Percentiles rank a stretch among this genome's conserved stretches.
phyloP scores from a whole-genome alignment of 2,888 invertebrate species.

The Drosophila subquinaria region DNA sequence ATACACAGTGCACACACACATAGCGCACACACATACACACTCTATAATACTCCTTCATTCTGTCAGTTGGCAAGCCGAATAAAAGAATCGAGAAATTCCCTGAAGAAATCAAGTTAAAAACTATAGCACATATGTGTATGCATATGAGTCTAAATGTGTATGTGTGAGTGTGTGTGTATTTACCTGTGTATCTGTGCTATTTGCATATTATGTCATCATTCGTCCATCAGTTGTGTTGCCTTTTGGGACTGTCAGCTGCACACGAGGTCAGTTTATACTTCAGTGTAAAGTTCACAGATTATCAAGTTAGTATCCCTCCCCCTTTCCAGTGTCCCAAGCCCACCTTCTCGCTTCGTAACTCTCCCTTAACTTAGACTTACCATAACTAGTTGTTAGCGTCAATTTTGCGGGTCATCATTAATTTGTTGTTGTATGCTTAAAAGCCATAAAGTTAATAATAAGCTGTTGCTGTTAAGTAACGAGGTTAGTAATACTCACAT shows the following conservation, averaged over 20 bases:
- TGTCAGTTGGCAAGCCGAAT: constrained; percentile 59
- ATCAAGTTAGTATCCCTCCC: constrained; percentile 32
- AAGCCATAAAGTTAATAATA: constrained; percentile 63
- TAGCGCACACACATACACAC: constrained; percentile 11
- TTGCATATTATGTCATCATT: constrained; percentile 82
- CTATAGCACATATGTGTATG: constrained; percentile 57
- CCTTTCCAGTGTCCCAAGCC: neutral
- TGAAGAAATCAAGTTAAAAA: constrained; percentile 85
- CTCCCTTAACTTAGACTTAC: constrained; percentile 9
- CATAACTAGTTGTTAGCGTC: constrained; percentile 66
- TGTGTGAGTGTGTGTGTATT: constrained; percentile 24
- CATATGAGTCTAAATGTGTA: constrained; percentile 10
- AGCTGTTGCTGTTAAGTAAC: constrained; percentile 60
- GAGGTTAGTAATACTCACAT: constrained; percentile 65
- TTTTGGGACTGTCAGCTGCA: constrained; percentile 68
- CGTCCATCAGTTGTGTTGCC: constrained; percentile 74
- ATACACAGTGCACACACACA: constrained; percentile 8
- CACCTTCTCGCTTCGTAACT: constrained; percentile 1
- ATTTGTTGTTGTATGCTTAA: constrained; percentile 24
- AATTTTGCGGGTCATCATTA: constrained; percentile 55
- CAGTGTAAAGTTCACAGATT: constrained; percentile 77
- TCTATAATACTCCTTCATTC: constrained; percentile 47
- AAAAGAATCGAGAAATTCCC: constrained; percentile 71
- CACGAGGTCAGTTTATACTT: constrained; percentile 35
- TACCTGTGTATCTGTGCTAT: constrained; percentile 52